A percentile compares a stretch with the other conserved stretches of the same genome.
Conservation (phyloP, 2,113 vertebrate species). For the Sylvilagus bachmani region DNA sequence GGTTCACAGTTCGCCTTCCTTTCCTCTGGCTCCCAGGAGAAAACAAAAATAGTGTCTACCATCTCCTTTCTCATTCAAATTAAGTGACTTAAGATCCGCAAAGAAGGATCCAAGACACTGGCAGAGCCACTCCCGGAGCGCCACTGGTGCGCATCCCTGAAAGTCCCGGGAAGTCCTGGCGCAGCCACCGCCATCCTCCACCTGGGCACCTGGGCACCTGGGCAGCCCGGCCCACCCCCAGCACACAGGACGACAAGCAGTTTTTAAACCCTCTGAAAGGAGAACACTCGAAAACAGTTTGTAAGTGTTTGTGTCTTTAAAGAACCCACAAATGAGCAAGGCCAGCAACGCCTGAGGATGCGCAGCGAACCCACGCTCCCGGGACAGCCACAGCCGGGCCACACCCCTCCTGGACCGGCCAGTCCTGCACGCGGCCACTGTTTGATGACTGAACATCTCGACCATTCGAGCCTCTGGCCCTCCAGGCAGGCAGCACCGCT, state of each 20-base stretch:
- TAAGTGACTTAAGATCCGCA: not conserved
- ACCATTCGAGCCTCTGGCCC: no score
- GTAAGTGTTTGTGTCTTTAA: not conserved
- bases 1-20: constrained; percentile 31
- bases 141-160: not conserved
- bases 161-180: not conserved
- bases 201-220: no score
- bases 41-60: constrained; percentile 71
- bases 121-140: not conserved
- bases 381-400: no score
- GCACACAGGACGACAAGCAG: not conserved
- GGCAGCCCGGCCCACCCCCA: not conserved
- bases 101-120: not conserved
- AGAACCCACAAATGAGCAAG: constrained; percentile 10
- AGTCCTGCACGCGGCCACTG: no score
- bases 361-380: no score
- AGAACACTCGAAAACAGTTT: not conserved
- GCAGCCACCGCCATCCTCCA: no score
- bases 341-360: not conserved
- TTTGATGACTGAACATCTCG: no score
- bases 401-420: no score
- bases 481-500: no score
- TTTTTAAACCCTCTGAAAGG: not conserved
- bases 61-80: constrained; percentile 17
- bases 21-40: constrained; percentile 52